Base-by-base conservation (phyloP, 2,888 invertebrate genomes). In the Balanococcus diminutus region DNA sequence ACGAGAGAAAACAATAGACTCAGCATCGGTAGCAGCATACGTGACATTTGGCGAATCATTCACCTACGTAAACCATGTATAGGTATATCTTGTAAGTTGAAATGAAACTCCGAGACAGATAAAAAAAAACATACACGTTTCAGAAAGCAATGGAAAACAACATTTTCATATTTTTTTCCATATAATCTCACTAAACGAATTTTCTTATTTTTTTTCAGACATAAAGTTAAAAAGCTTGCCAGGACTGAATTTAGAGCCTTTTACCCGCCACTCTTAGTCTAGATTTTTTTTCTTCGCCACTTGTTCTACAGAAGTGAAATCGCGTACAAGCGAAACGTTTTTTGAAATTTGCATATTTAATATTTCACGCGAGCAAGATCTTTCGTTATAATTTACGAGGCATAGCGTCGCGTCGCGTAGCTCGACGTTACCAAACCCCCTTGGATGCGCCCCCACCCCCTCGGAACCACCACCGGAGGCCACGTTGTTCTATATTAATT, bases 291-390 rank as follows among this genome's bases (percentile, higher is more conserved):
- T n/a, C n/a, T 14, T 42, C 42, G 42, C 42, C 42, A 39, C 19
- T 56, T 56, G 22, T 11, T 8, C 39, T 8, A n/a, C n/a, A n/a
- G 56, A 28, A 8, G 11, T 4, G 11, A 67, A 67, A 67, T 67
- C 61, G 61, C 61, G 28, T 28, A 67, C 61, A 11, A 67, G 28
- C 61, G 61, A 67, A 67, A 67, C 61, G 61, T 67, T 67, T 67
- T 67, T 67, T 67, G 61, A 67, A 31, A 75, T 75, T 75, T 75
- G 75, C 75, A 75, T 75, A 75, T 75, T 75, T 75, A 75, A 75
- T 75, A 75, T 75, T 75, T 75, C 75, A 32, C 75, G 75, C 75
- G 32, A 75, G 61, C 25, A 28, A 67, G 61, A 67, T 67, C 61
- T 67, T 28, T 67, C 14, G 25, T 28, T 67, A 67, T 67, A 67